A percentile compares a stretch with the other conserved stretches of the same genome.
phyloP scores from a whole-genome alignment of 2,113 vertebrate genomes.

The Poecile atricapillus region DNA sequence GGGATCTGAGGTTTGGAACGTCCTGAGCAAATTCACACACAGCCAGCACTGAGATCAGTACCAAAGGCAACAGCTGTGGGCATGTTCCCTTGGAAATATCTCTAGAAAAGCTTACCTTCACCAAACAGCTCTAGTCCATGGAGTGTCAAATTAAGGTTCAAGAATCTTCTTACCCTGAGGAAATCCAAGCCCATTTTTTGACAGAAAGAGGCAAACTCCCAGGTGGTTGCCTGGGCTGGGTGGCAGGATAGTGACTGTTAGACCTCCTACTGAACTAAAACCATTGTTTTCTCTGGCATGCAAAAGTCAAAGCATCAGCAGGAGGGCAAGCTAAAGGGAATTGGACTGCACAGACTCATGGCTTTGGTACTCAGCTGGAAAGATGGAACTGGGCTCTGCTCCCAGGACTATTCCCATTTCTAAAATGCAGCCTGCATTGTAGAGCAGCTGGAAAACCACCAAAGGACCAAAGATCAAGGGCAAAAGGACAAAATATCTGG shows the following conservation, averaged over 20 bases:
- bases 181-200: neutral
- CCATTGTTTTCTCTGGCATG: neutral
- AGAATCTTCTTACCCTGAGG: neutral
- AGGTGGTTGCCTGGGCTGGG: neutral
- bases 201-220: neutral
- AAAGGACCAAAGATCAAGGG: neutral
- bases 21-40: neutral
- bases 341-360: neutral
- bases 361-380: neutral
- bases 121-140: neutral
- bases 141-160: neutral
- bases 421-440: neutral
- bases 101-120: neutral
- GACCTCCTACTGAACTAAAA: neutral
- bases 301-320: neutral
- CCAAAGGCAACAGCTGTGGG: neutral
- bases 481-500: rapidly evolving
- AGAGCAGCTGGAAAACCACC: neutral
- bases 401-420: neutral
- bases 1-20: neutral
- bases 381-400: neutral
- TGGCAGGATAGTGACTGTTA: neutral
- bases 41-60: neutral
- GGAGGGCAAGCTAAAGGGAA: neutral
- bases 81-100: neutral